These are phyloP conservation scores for Arizona elegans DNA, from an alignment of 2,113 vertebrate genomes.

Conservation along the genomic window DNA sequence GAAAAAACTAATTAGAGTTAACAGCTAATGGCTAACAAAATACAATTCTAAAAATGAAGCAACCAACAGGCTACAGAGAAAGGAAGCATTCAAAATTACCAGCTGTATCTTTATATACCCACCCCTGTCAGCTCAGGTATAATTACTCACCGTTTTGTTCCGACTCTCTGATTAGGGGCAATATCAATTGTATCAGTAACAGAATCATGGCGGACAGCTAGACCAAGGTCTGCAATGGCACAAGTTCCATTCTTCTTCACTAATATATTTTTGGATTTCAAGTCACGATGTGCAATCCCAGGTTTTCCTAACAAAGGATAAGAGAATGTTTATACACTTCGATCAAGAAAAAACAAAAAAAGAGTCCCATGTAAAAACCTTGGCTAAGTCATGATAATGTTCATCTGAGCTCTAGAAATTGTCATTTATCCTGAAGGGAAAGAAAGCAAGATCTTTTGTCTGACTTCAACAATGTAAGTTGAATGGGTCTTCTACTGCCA, in stretches of 20 bases:
- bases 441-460: background rate
- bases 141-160: constrained; percentile 87
- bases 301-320: constrained; percentile 82
- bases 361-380: background rate
- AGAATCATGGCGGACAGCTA: constrained; percentile 93
- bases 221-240: constrained; percentile 94
- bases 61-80: background rate
- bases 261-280: constrained; percentile 98
- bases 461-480: background rate
- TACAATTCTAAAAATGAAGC: background rate
- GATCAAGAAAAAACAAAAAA: background rate
- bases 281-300: constrained; percentile 94
- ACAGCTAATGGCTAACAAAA: background rate
- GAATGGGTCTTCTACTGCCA: background rate
- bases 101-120: background rate
- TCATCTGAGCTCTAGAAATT: background rate
- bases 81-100: background rate
- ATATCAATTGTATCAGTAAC: constrained; percentile 97
- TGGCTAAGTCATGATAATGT: background rate
- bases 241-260: constrained; percentile 97
- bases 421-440: background rate
- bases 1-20: background rate
- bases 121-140: background rate
- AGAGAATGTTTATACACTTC: background rate
- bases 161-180: constrained; percentile 94